Evolutionary conservation across 2,888 invertebrate species (phyloP), one percentile per base, ranked within the genome.

Genomic region (Lepidonotus clava): DNA sequence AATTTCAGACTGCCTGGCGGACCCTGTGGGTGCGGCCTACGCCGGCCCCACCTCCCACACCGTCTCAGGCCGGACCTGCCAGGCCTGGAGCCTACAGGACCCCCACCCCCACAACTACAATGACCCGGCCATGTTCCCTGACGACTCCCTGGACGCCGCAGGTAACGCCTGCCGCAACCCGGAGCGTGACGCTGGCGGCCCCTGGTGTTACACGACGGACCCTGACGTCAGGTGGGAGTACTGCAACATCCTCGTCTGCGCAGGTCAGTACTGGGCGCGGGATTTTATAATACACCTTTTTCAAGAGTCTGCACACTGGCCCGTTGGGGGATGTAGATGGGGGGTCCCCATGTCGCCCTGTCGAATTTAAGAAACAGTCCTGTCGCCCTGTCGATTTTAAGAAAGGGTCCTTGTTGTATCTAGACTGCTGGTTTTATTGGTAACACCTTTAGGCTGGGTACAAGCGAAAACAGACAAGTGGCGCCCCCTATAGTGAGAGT

Each of bases 131-230:
- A 11, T 6, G 8, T 66, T 66, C 41, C 85, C 85, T 6, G 86
- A 86, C 21, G 38, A 28, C 18, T 46, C 24, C 2, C 4, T 98
- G 86, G 96, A 96, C 90, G 96, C 97, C 93, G 96, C 98, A 2
- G 97, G 97, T 92, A 98, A 98, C 94, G 97, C 96, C 92, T 98
- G 98, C 93, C 96, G 98, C 90, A 98, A 98, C 95, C 98, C 97
- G 4, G 24, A 61, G 21, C n/a, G 61, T 11, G n/a, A 61, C 61
- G 2, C 5, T 5, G 61, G 24, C 24, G 61, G 61, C 1, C 61
- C 61, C 11, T 61, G 61, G 61, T 61, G 61, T 28, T 61, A 61
- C 61, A 61, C 61, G 61, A n/a, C 24, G 21, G 24, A 61, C 61
- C 61, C 61, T n/a, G 61, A 61, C 14, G 61, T 61, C 11, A 8